Evolutionary conservation across 2,113 vertebrate genomes (phyloP), one percentile per base, ranked within the genome.

Genomic region (Corvus cornix): DNA sequence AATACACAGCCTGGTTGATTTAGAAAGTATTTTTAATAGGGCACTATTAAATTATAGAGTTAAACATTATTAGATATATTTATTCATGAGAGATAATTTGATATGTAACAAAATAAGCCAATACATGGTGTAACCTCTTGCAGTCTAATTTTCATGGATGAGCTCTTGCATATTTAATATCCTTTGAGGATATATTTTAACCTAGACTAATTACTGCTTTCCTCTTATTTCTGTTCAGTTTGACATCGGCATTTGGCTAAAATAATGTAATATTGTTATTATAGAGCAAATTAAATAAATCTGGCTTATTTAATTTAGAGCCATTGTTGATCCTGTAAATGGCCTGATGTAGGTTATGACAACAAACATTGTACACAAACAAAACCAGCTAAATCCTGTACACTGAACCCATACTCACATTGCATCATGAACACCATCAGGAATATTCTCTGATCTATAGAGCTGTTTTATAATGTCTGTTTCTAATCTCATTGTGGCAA

Each of bases 81-180:
- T 98, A 98, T 98, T 98, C 98, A 98, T 98, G 96, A 98, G 95
- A 93, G 92, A 95, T 98, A 98, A 98, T 98, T 98, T 98, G 97
- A 98, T 98, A 98, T 97, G 97, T 97, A 98, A 97, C 96, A 98
- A 98, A 98, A 98, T 98, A 98, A 98, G 96, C 95, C 96, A 98
- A 97, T 98, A 98, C 96, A 97, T 96, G 91, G 89, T 97, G 64
- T 97, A 98, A 98, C 97, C 98, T 98, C 97, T 98, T 97, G 84
- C 97, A 98, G 97, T 92, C 97, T 98, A 97, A 98, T 98, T 98
- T 98, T 97, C 97, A 97, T 97, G 97, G 98, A 98, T 98, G 97
- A 98, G 97, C 94, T 98, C 97, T 97, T 98, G 97, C 97, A 98
- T 98, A 97, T 97, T 98, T 98, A 98, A 98, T 98, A 97, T 98